These are phyloP conservation scores for Fundulus diaphanus DNA, from an alignment of 2,797 vertebrate species.

Conservation along the genomic window DNA sequence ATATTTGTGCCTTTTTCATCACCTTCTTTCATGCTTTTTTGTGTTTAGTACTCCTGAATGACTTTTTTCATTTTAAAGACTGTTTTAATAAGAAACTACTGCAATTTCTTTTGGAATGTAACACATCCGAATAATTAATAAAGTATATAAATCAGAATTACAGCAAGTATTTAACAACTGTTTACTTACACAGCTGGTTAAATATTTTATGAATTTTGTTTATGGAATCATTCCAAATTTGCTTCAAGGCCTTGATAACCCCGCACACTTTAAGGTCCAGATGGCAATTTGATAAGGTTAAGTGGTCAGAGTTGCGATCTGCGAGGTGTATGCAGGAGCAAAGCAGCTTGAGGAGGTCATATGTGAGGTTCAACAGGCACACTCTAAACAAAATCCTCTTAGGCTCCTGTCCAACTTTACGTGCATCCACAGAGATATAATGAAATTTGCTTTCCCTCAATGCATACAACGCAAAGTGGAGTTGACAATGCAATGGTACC, in stretches of 20 bases:
- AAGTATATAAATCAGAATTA: neutral
- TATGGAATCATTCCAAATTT: conserved; percentile 29
- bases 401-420: conserved; percentile 60
- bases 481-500: neutral
- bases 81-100: neutral
- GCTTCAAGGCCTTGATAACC: conserved; percentile 45
- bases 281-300: conserved; percentile 50
- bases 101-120: neutral
- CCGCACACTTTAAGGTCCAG: conserved; percentile 38
- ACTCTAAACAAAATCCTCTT: conserved; percentile 65
- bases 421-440: conserved; percentile 54
- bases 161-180: neutral
- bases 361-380: conserved; percentile 28
- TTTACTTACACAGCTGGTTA: neutral
- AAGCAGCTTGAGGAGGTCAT: conserved; percentile 40
- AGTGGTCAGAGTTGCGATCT: conserved; percentile 47
- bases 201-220: conserved; percentile 14
- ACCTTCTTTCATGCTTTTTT: neutral
- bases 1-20: neutral
- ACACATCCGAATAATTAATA: neutral
- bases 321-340: conserved; percentile 18
- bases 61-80: too few species aligned
- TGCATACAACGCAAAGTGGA: conserved; percentile 40
- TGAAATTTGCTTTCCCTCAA: conserved; percentile 60
- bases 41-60: neutral